A percentile compares a stretch with the other conserved stretches of the same genome.
Conservation (phyloP, 1,140 invertebrate genomes). For the Bombus huntii region DNA sequence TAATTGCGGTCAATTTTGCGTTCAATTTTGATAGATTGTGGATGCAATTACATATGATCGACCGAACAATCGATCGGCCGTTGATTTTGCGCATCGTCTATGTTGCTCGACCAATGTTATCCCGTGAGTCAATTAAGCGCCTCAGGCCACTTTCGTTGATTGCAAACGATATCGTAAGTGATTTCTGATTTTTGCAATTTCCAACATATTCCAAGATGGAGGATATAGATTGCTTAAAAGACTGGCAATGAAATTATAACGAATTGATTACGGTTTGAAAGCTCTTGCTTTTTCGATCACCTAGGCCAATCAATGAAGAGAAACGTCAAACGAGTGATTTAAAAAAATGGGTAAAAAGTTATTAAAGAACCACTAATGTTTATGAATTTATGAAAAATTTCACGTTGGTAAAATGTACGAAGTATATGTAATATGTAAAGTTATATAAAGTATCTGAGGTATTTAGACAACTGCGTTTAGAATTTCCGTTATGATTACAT, state of each 20-base stretch:
- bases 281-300: not conserved
- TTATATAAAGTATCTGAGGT: no score
- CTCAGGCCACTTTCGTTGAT: not conserved
- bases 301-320: not conserved
- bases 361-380: not conserved
- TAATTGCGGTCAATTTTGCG: not conserved
- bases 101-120: not conserved
- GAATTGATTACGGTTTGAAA: not conserved
- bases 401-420: no score
- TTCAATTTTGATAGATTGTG: not conserved
- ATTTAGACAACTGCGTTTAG: not conserved
- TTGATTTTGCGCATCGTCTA: constrained; percentile 20
- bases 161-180: not conserved
- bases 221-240: not conserved
- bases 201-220: not conserved
- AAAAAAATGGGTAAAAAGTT: not conserved
- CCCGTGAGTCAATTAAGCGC: not conserved
- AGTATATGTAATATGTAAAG: no score
- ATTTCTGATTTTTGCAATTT: not conserved
- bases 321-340: not conserved
- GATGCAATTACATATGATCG: not conserved
- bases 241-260: not conserved
- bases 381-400: not conserved
- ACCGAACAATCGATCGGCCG: constrained; percentile 5
- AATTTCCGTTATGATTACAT: not conserved